These are phyloP conservation scores for Argentina silus DNA, from an alignment of 2,797 vertebrate genomes.

Conservation along the genomic window DNA sequence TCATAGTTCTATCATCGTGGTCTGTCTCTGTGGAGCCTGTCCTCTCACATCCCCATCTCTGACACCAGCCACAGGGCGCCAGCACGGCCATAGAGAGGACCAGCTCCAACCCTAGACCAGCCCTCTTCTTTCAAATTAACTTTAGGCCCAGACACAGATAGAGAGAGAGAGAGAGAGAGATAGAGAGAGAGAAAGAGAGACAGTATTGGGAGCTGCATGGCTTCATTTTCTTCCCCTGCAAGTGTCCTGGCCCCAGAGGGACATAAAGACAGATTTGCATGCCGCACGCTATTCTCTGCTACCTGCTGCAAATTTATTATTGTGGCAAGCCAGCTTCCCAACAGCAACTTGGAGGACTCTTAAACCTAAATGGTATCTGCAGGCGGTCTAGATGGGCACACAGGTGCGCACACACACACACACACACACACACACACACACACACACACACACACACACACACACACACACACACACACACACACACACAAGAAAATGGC, in stretches of 20 bases:
- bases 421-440: constrained; percentile 31
- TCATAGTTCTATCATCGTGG: constrained; percentile 17
- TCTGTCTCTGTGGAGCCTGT: no score
- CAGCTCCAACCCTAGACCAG: constrained; percentile 63
- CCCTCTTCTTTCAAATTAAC: constrained; percentile 72
- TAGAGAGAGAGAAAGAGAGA: constrained; percentile 63
- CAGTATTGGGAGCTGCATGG: constrained; percentile 70
- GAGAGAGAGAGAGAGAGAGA: constrained; percentile 40
- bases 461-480: neutral
- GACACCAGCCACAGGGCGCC: constrained; percentile 58
- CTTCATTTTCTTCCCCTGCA: constrained; percentile 74
- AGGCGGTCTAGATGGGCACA: constrained; percentile 66
- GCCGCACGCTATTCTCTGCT: constrained; percentile 76
- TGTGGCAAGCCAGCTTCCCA: constrained; percentile 78
- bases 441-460: constrained; percentile 19
- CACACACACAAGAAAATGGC: constrained; percentile 63
- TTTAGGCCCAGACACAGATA: constrained; percentile 59
- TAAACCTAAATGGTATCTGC: constrained; percentile 77
- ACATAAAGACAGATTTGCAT: constrained; percentile 83
- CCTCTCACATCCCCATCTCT: constrained; percentile 76
- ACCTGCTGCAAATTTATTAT: constrained; percentile 82
- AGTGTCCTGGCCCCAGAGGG: constrained; percentile 74
- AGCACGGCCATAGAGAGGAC: constrained; percentile 56
- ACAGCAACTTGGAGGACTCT: constrained; percentile 78
- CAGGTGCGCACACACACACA: constrained; percentile 26